A percentile compares a stretch with the other conserved stretches of the same genome.
These are phyloP conservation scores for Cirrhinus molitorella DNA, from an alignment of 2,797 vertebrate genomes.

Conservation along the genomic window DNA sequence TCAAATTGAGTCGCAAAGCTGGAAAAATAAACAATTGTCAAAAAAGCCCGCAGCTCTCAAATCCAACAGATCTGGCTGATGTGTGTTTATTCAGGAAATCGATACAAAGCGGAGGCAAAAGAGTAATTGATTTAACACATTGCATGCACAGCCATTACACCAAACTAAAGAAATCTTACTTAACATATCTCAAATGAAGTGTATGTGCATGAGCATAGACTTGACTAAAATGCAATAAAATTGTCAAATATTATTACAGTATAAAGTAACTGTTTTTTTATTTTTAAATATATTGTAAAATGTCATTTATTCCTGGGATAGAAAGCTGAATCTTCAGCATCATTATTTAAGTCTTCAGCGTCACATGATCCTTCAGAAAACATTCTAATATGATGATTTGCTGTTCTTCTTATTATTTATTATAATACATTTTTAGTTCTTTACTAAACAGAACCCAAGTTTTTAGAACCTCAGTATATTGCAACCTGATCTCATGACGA, in stretches of 20 bases:
- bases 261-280: neutral
- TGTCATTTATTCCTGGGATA: neutral
- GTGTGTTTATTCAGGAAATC: constrained; percentile 47
- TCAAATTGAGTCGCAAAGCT: constrained; percentile 50
- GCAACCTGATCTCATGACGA: no score
- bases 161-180: constrained; percentile 21
- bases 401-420: no score
- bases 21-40: constrained; percentile 41
- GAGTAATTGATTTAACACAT: constrained; percentile 32
- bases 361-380: neutral
- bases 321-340: neutral
- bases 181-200: neutral
- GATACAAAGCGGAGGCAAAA: constrained; percentile 43
- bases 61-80: constrained; percentile 19
- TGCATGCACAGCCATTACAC: constrained; percentile 30
- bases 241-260: neutral
- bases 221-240: neutral
- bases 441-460: no score
- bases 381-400: neutral
- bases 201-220: neutral
- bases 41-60: constrained; percentile 15
- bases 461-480: no score
- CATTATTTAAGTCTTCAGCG: neutral
- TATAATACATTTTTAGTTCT: no score
- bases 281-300: neutral